Conservation (phyloP, 1,140 invertebrate species). For the Anthonomus grandis region DNA sequence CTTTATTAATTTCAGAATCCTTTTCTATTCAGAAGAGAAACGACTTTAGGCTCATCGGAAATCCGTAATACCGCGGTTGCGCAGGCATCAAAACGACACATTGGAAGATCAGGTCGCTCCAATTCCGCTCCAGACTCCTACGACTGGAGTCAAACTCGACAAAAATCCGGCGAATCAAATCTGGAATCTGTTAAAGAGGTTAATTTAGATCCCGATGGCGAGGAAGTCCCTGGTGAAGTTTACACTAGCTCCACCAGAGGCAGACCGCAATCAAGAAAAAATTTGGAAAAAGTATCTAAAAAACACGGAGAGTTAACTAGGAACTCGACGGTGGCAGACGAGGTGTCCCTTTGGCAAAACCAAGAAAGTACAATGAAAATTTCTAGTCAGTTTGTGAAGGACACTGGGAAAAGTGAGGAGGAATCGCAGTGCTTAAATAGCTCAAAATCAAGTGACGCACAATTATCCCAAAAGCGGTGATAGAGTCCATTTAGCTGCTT, state of each 20-base stretch:
- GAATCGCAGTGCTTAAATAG: too few relatives aligned
- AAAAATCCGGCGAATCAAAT: conserved; percentile 38
- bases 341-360: too few relatives aligned
- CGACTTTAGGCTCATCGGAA: conserved; percentile 33
- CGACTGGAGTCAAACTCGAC: conserved; percentile 51
- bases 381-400: too few relatives aligned
- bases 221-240: conserved; percentile 7
- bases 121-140: conserved; percentile 75
- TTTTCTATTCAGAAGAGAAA: conserved; percentile 40
- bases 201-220: conserved; percentile 26
- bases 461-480: too few relatives aligned
- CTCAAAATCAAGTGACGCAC: too few relatives aligned
- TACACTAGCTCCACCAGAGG: not conserved
- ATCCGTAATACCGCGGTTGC: conserved; percentile 15
- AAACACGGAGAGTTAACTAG: conserved; percentile 7
- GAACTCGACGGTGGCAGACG: not conserved
- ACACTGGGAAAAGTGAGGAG: too few relatives aligned
- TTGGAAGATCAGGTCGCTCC: conserved; percentile 58
- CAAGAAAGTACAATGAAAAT: too few relatives aligned
- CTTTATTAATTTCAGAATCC: conserved; percentile 40
- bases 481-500: too few relatives aligned
- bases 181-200: conserved; percentile 42
- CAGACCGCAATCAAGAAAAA: conserved; percentile 7
- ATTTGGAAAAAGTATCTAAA: not conserved
- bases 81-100: conserved; percentile 29